Evolutionary conservation across 2,797 vertebrate species (phyloP).

Genomic region (Darevskia nairensis): DNA sequence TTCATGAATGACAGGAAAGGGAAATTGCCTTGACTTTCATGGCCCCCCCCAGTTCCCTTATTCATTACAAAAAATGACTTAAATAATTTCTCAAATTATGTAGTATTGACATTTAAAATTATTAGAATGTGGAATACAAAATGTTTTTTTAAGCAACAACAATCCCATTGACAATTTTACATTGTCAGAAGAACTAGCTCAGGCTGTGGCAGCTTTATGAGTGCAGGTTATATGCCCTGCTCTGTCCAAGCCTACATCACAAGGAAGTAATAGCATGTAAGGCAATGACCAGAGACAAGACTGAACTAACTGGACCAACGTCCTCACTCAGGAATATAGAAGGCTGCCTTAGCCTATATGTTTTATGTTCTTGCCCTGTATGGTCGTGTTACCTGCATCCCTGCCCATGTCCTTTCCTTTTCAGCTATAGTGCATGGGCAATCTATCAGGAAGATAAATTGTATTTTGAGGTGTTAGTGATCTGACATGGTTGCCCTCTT

Average conservation of each 20-base stretch:
- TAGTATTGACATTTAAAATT: fast-evolving
- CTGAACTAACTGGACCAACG: too few relatives aligned
- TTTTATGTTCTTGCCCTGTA: too few relatives aligned
- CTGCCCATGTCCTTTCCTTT: background rate
- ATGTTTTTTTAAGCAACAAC: background rate
- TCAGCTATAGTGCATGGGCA: too few relatives aligned
- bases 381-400: background rate
- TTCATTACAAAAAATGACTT: slow-evolving; percentile 10
- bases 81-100: slow-evolving; percentile 20
- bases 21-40: slow-evolving; percentile 17
- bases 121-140: slow-evolving; percentile 6
- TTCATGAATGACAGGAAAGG: slow-evolving; percentile 3
- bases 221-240: background rate
- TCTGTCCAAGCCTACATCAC: background rate
- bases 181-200: background rate
- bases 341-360: too few relatives aligned
- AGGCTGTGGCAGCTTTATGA: background rate
- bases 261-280: background rate
- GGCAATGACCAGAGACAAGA: too few relatives aligned
- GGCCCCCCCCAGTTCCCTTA: background rate
- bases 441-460: too few relatives aligned
- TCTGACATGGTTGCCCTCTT: too few relatives aligned
- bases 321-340: too few relatives aligned
- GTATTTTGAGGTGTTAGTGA: too few relatives aligned
- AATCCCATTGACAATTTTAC: background rate